phyloP scores from a whole-genome alignment of 2,888 invertebrate genomes.

The Mactromeris polynyma region DNA sequence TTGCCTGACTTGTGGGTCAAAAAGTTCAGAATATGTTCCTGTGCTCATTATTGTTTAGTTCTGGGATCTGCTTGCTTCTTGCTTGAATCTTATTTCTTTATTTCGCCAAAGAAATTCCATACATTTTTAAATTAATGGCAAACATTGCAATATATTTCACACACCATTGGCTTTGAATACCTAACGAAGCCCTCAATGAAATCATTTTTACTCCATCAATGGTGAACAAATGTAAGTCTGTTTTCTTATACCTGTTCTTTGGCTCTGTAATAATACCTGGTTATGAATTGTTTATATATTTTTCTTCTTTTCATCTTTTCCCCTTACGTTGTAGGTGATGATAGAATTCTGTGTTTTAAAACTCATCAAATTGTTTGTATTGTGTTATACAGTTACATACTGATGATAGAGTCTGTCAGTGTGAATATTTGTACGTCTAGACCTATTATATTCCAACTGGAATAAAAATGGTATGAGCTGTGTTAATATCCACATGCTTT shows the following conservation, averaged over 20 bases:
- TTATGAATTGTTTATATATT: slow-evolving; percentile 1
- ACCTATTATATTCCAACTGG: not conserved
- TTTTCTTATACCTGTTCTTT: not conserved
- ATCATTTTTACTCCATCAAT: too few species aligned
- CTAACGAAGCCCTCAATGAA: too few species aligned
- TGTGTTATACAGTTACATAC: not conserved
- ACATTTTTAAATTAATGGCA: not conserved
- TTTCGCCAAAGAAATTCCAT: too few species aligned
- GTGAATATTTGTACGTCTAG: not conserved
- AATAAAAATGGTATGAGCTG: not conserved
- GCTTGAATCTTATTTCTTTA: not conserved
- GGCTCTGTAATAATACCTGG: not conserved
- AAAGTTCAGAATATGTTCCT: not conserved
- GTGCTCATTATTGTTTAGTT: not conserved
- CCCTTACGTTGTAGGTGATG: not conserved
- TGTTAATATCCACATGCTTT: too few species aligned
- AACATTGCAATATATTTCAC: not conserved
- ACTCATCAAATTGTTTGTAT: not conserved
- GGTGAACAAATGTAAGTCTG: not conserved
- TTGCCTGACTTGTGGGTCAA: not conserved
- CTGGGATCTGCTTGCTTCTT: not conserved
- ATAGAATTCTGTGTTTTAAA: not conserved
- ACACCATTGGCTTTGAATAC: not conserved
- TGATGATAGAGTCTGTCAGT: not conserved
- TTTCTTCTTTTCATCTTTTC: not conserved